Base-by-base conservation (phyloP, 2,888 invertebrate genomes). In the Philereme transversata region DNA sequence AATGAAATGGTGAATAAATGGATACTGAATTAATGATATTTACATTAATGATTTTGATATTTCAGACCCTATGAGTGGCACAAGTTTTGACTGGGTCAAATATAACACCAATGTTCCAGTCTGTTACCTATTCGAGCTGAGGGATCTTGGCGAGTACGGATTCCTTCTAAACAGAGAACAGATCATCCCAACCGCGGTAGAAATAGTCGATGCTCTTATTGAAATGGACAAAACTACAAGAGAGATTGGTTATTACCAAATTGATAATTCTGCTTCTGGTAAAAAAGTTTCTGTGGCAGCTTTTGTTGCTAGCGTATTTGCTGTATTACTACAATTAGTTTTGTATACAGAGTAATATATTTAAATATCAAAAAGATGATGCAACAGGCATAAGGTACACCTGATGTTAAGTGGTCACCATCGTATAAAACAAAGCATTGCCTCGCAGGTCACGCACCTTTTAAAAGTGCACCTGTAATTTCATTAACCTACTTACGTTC, bases 51-150 rank as follows among this genome's bases (percentile, higher is more conserved):
- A 5, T 11, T 47, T 33, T 60, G 41, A 50, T 10, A n/a, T 78
- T 79, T 41, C 77, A 93, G 93, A 93, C 68, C 76, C 79, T 10
- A 90, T 93, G 83, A 91, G 89, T n/a, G 93, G 93, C 2, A 79
- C 88, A 4, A 92, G 90, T 47, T 92, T 92, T 51, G 95, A 95
- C 72, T 95, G 94, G 93, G 94, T 93, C 0, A 93, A 94, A 67
- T 86, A 89, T 4, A 81, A 73, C 2, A 82, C 88, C 0, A 81
- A 91, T 1, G 90, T 94, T 0, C 93, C 93, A 5, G 87, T 94
- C 45, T 79, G 93, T 1, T 94, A 93, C 71, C 92, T 94, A 0
- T 83, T 94, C n/a, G 95, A 95, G 72, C 87, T 95, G 0, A 79
- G 94, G 34, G 95, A 95, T 68, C 84, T 86, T 4, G 94, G 94